Evolutionary conservation across 2,797 vertebrate species (phyloP).

Genomic region (Pogoniulus pusillus): DNA sequence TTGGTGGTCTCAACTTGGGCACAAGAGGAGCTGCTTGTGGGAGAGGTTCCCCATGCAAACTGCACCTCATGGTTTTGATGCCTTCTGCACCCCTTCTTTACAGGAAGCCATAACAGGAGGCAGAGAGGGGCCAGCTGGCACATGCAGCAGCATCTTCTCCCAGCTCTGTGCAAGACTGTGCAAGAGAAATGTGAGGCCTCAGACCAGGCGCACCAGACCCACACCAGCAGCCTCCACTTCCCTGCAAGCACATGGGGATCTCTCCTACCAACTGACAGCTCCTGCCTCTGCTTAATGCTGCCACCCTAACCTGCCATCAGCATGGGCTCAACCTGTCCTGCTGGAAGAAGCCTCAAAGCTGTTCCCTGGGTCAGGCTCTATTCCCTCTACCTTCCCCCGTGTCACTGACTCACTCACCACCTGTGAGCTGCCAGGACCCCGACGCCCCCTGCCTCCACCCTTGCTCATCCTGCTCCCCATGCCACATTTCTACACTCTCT

Average conservation of each 20-base stretch:
- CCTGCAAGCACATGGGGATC: not conserved
- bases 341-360: not conserved
- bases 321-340: not conserved
- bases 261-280: not conserved
- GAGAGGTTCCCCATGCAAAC: not conserved
- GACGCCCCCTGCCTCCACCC: not conserved
- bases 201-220: not conserved
- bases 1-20: not conserved
- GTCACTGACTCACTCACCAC: not conserved
- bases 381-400: too few relatives aligned
- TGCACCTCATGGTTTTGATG: not conserved
- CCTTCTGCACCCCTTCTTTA: not conserved
- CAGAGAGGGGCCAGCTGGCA: not conserved
- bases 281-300: not conserved
- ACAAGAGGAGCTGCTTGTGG: not conserved
- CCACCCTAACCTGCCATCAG: not conserved
- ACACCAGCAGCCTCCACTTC: not conserved
- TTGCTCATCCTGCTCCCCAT: not conserved
- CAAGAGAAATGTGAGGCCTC: not conserved
- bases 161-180: not conserved
- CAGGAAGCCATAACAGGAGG: fast-evolving
- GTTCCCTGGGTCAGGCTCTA: not conserved
- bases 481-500: not conserved
- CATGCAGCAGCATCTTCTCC: not conserved
- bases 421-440: not conserved